These are phyloP conservation scores for Drosophila nigrodunni DNA, from an alignment of 1,140 invertebrate species.

Conservation along the genomic window DNA sequence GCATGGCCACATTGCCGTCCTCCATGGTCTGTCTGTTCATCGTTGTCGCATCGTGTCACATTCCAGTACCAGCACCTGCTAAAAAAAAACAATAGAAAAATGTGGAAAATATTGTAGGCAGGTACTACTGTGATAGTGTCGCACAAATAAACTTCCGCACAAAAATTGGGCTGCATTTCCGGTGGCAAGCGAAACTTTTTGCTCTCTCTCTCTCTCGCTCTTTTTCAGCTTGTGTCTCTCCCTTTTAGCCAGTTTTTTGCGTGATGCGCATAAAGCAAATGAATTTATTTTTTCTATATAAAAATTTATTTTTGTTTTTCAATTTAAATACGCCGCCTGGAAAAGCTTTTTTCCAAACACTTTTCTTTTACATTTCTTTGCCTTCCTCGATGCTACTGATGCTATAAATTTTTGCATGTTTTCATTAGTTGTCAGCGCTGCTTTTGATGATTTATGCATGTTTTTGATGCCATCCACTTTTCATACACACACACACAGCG, in stretches of 20 bases:
- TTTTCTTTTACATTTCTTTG: slow-evolving; percentile 18
- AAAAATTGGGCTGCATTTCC: slow-evolving; percentile 77
- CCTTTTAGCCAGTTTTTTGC: slow-evolving; percentile 30
- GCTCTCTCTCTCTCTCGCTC: background rate
- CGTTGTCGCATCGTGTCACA: slow-evolving; percentile 68
- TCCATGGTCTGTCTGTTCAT: slow-evolving; percentile 28
- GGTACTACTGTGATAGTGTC: slow-evolving; percentile 66
- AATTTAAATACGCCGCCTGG: slow-evolving; percentile 67
- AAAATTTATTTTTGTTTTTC: slow-evolving; percentile 51
- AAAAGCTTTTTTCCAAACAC: slow-evolving; percentile 39
- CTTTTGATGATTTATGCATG: slow-evolving; percentile 83
- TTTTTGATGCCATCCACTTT: slow-evolving; percentile 65
- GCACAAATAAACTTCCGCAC: slow-evolving; percentile 81
- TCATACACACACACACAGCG: slow-evolving; percentile 13
- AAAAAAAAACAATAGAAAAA: slow-evolving; percentile 25
- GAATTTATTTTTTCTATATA: slow-evolving; percentile 66
- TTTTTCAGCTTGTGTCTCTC: background rate
- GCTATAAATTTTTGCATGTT: slow-evolving; percentile 81
- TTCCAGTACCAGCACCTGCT: slow-evolving; percentile 60
- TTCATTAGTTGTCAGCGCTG: slow-evolving; percentile 81
- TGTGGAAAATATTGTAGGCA: slow-evolving; percentile 23
- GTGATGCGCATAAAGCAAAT: slow-evolving; percentile 73
- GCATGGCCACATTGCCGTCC: slow-evolving; percentile 50
- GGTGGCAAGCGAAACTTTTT: slow-evolving; percentile 40
- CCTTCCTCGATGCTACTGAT: slow-evolving; percentile 43